Base-by-base conservation (phyloP, 1,140 invertebrate species). In the Macrosteles quadrilineatus region DNA sequence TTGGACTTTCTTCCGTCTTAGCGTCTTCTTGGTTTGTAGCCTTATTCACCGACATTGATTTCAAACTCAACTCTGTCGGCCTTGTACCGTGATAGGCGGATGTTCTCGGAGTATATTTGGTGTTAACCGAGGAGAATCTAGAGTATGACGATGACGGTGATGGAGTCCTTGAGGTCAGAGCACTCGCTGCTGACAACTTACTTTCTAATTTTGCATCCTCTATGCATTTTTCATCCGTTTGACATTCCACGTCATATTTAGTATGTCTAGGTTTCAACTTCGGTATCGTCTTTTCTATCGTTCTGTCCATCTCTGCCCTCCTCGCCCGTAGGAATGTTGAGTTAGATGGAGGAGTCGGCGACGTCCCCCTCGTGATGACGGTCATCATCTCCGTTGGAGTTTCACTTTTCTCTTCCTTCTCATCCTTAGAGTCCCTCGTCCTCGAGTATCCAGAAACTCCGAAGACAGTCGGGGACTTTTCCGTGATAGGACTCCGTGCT, bases 351-450 rank as follows among this genome's bases (percentile, higher is more conserved):
- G 88, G 85, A 0, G 87, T 90, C 0, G 91, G 91, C 9, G 91
- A 93, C 1, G 91, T 93, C 40, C 87, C 87, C 73, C 91, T 82
- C 0, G 89, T 91, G 0, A 90, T 81, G 21, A 92, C 85, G 3
- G 83, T 84, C 3, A 92, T 63, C 55, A 68, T 72, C 14, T 70
- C 63, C 9, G 70, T 45, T n/a, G n/a, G n/a, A n/a, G 67, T 67
- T 29, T 67, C 70, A 27, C 19, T 59, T 21, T 66, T 68, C n/a
- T 63, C 57, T 14, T 66, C 32, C 25, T 25, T 36, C 27, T 47
- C 21, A 57, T 0, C 27, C 29, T 43, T 50, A 21, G 29, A 19
- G 19, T 25, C 25, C 23, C 27, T 45, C 19, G 62, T 27, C 30
- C 67, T 71, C 29, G 72, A 63, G 9, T 72, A 72, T 1, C 53